phyloP scores from a whole-genome alignment of 2,888 invertebrate species.

The Drosophila aldrichi region DNA sequence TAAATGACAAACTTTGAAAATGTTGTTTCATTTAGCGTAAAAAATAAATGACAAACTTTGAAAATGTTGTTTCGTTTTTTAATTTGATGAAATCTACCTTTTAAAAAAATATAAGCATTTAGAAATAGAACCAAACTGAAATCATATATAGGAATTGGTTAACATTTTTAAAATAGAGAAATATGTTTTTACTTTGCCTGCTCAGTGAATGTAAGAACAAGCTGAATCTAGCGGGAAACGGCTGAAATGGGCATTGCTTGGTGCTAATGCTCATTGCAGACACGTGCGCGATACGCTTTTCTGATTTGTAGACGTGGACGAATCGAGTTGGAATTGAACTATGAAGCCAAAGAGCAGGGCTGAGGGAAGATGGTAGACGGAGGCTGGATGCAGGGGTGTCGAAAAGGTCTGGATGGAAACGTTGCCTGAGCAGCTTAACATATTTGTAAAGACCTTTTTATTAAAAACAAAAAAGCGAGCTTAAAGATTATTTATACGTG shows the following conservation, averaged over 20 bases:
- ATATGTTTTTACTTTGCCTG: neutral
- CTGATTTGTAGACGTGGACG: constrained; percentile 72
- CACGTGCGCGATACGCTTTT: constrained; percentile 79
- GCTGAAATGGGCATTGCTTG: neutral
- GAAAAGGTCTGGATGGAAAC: constrained; percentile 27
- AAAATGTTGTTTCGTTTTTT: too few relatives aligned
- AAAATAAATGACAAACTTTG: too few relatives aligned
- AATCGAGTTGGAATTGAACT: constrained; percentile 29
- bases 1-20: too few relatives aligned
- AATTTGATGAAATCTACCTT: too few relatives aligned
- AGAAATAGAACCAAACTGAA: too few relatives aligned
- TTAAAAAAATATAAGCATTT: too few relatives aligned
- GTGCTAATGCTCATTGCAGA: constrained; percentile 81
- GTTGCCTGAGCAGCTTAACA: constrained; percentile 74
- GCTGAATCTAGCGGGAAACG: neutral
- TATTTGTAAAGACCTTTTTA: constrained; percentile 79
- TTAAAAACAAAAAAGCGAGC: constrained; percentile 70
- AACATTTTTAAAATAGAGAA: neutral
- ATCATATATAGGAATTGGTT: too few relatives aligned
- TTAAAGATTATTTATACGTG: constrained; percentile 62
- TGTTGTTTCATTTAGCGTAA: too few relatives aligned
- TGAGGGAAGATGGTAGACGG: neutral
- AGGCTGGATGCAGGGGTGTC: neutral
- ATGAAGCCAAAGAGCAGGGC: constrained; percentile 9
- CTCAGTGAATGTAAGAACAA: too few relatives aligned